Base-by-base conservation (phyloP, 1,140 invertebrate species). In the Caenorhabditis inopinata region DNA sequence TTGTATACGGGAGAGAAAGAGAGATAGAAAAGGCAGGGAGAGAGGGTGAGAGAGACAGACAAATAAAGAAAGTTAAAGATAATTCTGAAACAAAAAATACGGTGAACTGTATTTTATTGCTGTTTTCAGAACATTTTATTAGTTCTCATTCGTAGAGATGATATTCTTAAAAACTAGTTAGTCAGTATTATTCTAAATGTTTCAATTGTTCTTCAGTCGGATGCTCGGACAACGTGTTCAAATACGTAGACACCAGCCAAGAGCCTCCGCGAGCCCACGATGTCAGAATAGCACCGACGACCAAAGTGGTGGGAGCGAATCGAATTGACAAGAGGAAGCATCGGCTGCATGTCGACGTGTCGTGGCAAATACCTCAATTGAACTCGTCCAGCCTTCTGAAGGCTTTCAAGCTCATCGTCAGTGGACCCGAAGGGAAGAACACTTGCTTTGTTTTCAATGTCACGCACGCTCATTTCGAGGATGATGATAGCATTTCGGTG, bases 281-380 rank as follows among this genome's bases (percentile, higher is more conserved):
- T 38, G 46, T 88, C 16, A 81, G 87, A 29, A 80, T 88, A 29
- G 84, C 88, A 21, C 73, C 85, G 2, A 82, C 82, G 35, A 80
- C 84, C 25, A 88, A 88, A 62, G 58, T 68, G 32, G 21, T 35
- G 18, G 58, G 58, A 5, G 85, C 87, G 32, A 68, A 77, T 12
- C 18, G 32, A n/a, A 68, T 76, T 29, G 45, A 25, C 11, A 80
- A 78, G 27, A 73, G 80, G 53, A 78, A 76, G 7, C 79, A 88
- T 77, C 85, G 85, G 74, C 79, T 88, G 6, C 73, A 83, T 25
- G 87, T 88, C 27, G 87, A 88, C 74, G 83, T 88, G 45, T 88
- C 87, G 14, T 88, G 85, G 85, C 87, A 88, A 83, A 87, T 85
- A 53, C 87, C 87, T 14, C 87, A 87, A 23, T 46, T 75, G 85